Conservation (phyloP, 2,113 vertebrate species). For the Alexandromys fortis region DNA sequence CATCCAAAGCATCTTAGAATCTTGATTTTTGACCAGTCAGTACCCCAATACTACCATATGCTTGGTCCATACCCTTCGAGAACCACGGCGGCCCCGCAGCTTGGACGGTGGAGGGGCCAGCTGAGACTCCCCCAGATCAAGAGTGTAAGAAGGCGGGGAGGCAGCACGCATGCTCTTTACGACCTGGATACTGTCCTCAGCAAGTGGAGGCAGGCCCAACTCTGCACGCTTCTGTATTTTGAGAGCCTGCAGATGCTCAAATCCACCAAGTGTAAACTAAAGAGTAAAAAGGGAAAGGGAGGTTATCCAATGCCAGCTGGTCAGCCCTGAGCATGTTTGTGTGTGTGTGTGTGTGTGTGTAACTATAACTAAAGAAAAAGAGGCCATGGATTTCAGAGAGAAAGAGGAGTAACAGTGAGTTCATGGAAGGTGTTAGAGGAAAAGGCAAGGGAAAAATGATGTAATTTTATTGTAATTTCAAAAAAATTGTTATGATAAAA, state of each 20-base stretch:
- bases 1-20: conserved; percentile 13
- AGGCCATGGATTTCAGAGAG: not conserved
- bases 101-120: conserved; percentile 86
- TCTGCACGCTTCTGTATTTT: conserved; percentile 90
- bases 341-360: not conserved
- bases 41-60: fast-evolving
- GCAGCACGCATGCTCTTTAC: conserved; percentile 94
- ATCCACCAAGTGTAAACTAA: conserved; percentile 96
- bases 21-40: not conserved
- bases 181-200: conserved; percentile 97
- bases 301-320: not conserved
- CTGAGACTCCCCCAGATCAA: conserved; percentile 95
- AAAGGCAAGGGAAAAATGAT: not conserved
- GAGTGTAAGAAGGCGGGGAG: conserved; percentile 93
- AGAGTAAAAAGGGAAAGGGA: not conserved
- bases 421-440: not conserved
- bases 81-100: conserved; percentile 91
- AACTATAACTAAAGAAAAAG: not conserved
- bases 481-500: not conserved
- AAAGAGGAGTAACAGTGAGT: not conserved
- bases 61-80: conserved; percentile 88
- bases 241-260: conserved; percentile 93
- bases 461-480: not conserved
- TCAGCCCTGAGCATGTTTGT: not conserved
- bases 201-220: conserved; percentile 89